Percentiles rank a stretch among this genome's conserved stretches.
phyloP scores from a whole-genome alignment of 2,888 invertebrate genomes.

The Ophioninae sp. region DNA sequence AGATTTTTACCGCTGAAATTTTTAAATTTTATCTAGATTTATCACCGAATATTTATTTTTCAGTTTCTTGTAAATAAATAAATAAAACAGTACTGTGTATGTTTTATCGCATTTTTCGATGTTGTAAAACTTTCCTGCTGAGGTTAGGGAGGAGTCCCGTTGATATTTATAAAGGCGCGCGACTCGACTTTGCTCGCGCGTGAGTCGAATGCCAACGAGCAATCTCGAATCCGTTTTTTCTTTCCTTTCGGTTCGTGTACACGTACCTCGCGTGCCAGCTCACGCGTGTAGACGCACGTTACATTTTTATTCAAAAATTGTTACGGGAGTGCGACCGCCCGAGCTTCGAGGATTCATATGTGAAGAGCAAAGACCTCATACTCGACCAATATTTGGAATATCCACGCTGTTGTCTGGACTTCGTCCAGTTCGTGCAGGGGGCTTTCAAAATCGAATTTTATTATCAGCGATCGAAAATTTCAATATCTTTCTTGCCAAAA shows the following conservation, averaged over 20 bases:
- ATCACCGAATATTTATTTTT: no score
- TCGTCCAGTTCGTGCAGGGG: no score
- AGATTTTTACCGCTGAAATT: no score
- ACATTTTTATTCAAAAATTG: slow-evolving; percentile 33
- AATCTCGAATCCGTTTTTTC: slow-evolving; percentile 11
- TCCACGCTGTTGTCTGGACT: neutral
- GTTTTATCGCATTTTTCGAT: no score
- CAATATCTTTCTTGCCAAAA: neutral
- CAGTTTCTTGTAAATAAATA: no score
- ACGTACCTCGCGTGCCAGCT: slow-evolving; percentile 24
- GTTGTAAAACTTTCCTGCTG: slow-evolving; percentile 14
- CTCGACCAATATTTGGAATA: neutral
- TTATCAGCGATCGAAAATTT: neutral
- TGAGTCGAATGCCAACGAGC: slow-evolving; percentile 43
- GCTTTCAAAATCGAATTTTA: neutral
- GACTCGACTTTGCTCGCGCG: slow-evolving; percentile 45
- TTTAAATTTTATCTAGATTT: no score
- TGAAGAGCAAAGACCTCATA: slow-evolving; percentile 46
- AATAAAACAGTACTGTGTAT: no score
- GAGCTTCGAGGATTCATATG: neutral
- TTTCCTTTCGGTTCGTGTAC: slow-evolving; percentile 11
- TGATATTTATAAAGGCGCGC: slow-evolving; percentile 55
- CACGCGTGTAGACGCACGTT: slow-evolving; percentile 11
- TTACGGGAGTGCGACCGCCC: neutral
- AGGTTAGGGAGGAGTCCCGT: slow-evolving; percentile 39